Percentiles rank a stretch among this genome's conserved stretches.
Evolutionary conservation across 2,888 invertebrate genomes (phyloP).

Genomic region (Andrena minutula): DNA sequence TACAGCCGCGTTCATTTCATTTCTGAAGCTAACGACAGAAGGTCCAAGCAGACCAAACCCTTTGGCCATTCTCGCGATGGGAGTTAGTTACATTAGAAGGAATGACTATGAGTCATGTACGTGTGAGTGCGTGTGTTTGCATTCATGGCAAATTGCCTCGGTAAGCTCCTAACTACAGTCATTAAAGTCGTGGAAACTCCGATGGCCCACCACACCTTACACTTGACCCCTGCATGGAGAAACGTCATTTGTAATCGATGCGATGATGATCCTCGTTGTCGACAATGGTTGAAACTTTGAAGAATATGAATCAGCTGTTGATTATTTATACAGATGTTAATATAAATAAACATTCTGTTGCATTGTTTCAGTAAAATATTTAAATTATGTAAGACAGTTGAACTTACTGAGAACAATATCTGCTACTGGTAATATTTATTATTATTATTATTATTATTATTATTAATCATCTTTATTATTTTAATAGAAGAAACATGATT

Average conservation of each 20-base stretch:
- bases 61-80: conserved; percentile 47
- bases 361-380: no score
- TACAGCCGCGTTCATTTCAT: conserved; percentile 47
- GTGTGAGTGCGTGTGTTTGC: conserved; percentile 47
- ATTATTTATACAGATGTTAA: neutral
- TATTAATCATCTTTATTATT: no score
- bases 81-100: conserved; percentile 67
- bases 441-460: no score
- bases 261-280: neutral
- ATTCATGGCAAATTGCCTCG: conserved; percentile 40
- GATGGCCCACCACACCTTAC: conserved; percentile 55
- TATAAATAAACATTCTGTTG: no score
- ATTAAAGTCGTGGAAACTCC: conserved; percentile 62
- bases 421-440: no score
- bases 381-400: no score
- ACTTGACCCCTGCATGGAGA: conserved; percentile 32
- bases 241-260: conserved; percentile 35
- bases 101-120: conserved; percentile 61
- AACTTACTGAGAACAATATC: no score
- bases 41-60: conserved; percentile 43
- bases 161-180: conserved; percentile 59
- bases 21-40: conserved; percentile 40
- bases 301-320: neutral
- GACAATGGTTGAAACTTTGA: neutral
- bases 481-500: no score